Percentiles rank a stretch among this genome's conserved stretches.
These are phyloP conservation scores for Drosophila sproati DNA, from an alignment of 1,140 invertebrate species.

Conservation along the genomic window DNA sequence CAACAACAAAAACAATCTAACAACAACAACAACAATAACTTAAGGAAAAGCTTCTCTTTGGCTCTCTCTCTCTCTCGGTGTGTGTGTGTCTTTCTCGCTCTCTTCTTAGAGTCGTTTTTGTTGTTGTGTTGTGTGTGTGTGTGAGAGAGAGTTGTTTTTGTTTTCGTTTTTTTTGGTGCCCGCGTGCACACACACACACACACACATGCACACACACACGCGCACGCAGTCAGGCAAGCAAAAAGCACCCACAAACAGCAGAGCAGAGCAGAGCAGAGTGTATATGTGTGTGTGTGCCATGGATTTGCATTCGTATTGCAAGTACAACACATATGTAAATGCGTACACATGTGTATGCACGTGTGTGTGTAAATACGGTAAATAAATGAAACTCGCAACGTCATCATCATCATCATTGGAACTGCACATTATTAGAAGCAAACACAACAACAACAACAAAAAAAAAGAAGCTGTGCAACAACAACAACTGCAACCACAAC, in stretches of 20 bases:
- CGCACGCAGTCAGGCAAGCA: background rate
- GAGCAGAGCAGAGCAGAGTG: background rate
- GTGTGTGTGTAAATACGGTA: conserved; percentile 21
- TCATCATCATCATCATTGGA: conserved; percentile 26
- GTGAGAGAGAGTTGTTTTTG: conserved; percentile 19
- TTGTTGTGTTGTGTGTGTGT: conserved; percentile 23
- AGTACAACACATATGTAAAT: background rate
- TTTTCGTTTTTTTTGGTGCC: conserved; percentile 33
- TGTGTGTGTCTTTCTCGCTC: conserved; percentile 2
- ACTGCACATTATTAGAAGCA: conserved; percentile 15
- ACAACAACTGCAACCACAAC: conserved; percentile 23
- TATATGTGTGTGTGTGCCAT: conserved; percentile 34
- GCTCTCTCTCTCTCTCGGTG: conserved; percentile 7
- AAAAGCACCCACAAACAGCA: conserved; percentile 2
- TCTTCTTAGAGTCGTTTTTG: background rate
- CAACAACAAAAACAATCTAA: conserved; percentile 19
- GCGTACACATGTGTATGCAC: background rate
- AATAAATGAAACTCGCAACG: conserved; percentile 31
- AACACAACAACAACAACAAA: conserved; percentile 7
- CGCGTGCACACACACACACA: conserved; percentile 33
- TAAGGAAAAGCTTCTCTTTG: conserved; percentile 23
- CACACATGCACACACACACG: background rate
- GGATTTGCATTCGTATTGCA: conserved; percentile 44
- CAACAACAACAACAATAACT: conserved; percentile 39
- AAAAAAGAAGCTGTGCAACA: conserved; percentile 22